Evolutionary conservation across 2,797 vertebrate genomes (phyloP), one percentile per base, ranked within the genome.

Genomic region (Enteromius paludinosus): DNA sequence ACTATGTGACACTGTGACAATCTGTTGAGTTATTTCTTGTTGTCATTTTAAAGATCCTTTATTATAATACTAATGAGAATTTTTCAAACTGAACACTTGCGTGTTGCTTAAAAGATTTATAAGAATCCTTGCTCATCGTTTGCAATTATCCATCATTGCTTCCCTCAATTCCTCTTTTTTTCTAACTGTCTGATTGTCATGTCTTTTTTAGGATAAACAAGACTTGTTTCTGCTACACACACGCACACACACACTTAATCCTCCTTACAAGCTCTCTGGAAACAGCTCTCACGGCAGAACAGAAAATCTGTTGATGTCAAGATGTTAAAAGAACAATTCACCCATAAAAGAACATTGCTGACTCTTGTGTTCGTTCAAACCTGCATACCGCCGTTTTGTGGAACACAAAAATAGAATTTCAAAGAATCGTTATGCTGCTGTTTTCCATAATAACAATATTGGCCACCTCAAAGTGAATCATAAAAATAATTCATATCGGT

Each of bases 161-260:
- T 38, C n/a, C 12, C 9, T 43, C n/a, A 12, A 45, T 49, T 65
- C 41, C 75, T 77, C 18, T 64, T 47, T 18, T 64, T 59, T 38
- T 30, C 35, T 45, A 33, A 12, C 45, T 56, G 59, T 65, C 45
- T 74, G 28, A 28, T 65, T 66, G 59, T 82, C 25, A 77, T 82
- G 49, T 69, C 25, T 75, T 76, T 76, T 75, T 30, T 38, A 76
- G 62, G 62, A 69, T 54, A 79, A 64, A 73, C 59, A 84, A 62
- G 9, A 56, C 41, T 52, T 33, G 9, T 74, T 41, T 56, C 30
- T n/a, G 18, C 17, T 0, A 23, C 54, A 20, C 64, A 4, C 47
- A 6, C 7, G 4, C 75, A 20, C 28, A 69, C 43, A n/a, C 20
- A 54, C 74, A 15, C 9, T 35, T 23, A 62, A 83, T 61, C 52